These are phyloP conservation scores for Yponomeuta sedellus DNA, from an alignment of 2,888 invertebrate genomes.

Conservation along the genomic window DNA sequence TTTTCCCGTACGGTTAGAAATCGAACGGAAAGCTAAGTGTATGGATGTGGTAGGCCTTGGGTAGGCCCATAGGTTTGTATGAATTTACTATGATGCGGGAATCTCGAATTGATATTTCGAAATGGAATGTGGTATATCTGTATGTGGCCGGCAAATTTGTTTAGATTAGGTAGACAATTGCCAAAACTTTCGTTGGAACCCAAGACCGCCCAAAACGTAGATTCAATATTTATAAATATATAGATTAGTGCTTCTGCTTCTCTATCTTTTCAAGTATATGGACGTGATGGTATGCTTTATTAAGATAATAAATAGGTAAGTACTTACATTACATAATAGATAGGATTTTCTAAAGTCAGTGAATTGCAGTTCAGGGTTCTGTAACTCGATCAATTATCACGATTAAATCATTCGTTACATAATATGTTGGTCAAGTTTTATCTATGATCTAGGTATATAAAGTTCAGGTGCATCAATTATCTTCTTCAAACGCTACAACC, in stretches of 20 bases:
- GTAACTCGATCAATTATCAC: neutral
- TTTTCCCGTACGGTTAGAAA: too few species aligned
- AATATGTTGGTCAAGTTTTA: neutral
- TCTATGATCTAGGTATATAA: conserved; percentile 4
- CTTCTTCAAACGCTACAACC: neutral
- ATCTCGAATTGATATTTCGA: too few species aligned
- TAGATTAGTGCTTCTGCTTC: neutral
- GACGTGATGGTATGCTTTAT: neutral
- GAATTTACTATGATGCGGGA: too few species aligned
- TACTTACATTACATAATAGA: neutral
- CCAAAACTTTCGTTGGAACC: too few species aligned
- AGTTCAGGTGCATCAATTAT: neutral
- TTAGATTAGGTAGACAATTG: too few species aligned
- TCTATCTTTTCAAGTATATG: neutral
- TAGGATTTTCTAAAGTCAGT: neutral
- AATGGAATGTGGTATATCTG: too few species aligned
- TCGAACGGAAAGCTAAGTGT: too few species aligned
- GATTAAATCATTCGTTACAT: neutral
- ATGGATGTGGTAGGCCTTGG: too few species aligned
- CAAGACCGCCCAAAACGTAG: too few species aligned
- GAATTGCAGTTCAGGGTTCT: neutral
- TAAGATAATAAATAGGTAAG: neutral
- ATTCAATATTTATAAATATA: too few species aligned
- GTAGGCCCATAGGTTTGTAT: too few species aligned
- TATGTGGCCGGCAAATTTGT: too few species aligned